Base-by-base conservation (phyloP, 1,140 invertebrate genomes). In the Drosophila nasuta region DNA sequence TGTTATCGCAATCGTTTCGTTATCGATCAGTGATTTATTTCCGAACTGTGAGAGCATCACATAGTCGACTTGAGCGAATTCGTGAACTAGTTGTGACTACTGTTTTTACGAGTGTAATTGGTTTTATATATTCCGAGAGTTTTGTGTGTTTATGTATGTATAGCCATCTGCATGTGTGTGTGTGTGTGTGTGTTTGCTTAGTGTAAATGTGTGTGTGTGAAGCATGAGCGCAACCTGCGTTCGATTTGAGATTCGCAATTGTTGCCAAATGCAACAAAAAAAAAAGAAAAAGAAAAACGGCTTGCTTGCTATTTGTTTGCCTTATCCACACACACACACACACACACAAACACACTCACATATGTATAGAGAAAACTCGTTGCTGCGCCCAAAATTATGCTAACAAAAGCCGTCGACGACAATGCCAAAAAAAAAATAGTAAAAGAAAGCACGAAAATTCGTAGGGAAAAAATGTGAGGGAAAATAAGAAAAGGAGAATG, bases 351-450 rank as follows among this genome's bases (percentile, higher is more conserved):
- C 7, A 51, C 35, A 51, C 30, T 45, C 28, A 57, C 17, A 43
- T 7, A 25, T 33, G 6, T 11, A 48, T 25, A 38, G 49, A 17
- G 43, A 71, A 76, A 73, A 72, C 43, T 62, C 67, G 56, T 52
- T 45, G 66, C 49, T 43, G 66, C 35, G 60, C 52, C 60, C 70
- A 83, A 88, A 88, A 89, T 88, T 89, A 89, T 88, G 85, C 83
- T 80, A 88, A 81, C 85, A 83, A 89, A 89, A 83, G 85, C 72
- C 73, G 76, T 86, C 48, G 73, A 65, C 76, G 73, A 67, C 57
- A 62, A 62, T 60, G 75, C 56, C 54, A 63, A 57, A 65, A 65
- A 74, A 74, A 70, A 62, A 51, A 62, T 43, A 35, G 35, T 25
- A 8, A 38, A 43, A 45, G 8, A 45, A 65, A 65, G 28, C n/a